Base-by-base conservation (phyloP, 1,140 invertebrate species). In the Callitettix versicolor region DNA sequence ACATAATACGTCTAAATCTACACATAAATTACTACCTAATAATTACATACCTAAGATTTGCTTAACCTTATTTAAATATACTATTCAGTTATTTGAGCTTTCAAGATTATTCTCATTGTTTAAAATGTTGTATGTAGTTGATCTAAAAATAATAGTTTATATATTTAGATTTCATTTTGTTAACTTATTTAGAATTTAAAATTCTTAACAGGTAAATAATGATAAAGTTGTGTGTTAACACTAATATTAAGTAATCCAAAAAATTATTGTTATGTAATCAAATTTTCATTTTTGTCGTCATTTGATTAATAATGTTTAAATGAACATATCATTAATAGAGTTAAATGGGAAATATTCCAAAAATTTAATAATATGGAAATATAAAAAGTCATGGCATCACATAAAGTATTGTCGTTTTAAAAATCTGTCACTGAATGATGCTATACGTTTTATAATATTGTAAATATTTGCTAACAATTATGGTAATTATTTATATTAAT, bases 21-120 rank as follows among this genome's bases (percentile, higher is more conserved):
- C 36, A 51, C 36, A 51, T 51, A n/a, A n/a, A 48, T n/a, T 30
- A 48, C 30, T 30, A 14, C 17, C 22, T 42, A n/a, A 46, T 46
- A 17, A n/a, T n/a, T 46, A 46, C 18, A 49, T 33, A 49, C n/a
- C 14, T 17, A 26, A 30, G 17, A 17, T 36, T 51, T 51, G 21
- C 34, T 14, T 34, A 51, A n/a, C 48, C n/a, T n/a, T 22, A 46
- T 14, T 46, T 20, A 36, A n/a, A 38, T 36, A 34, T 51, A 36
- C 34, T 36, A 30, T 34, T 51, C 34, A 36, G 14, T 36, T 51
- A 51, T 36, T 51, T 51, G 48, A 51, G 48, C 48, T 51, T 51
- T 36, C 21, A 26, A 36, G 21, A 21, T 51, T 36, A 51, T 36
- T 20, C 21, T 6, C 22, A 30, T 51, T 38, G 30, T 51, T 38